Evolutionary conservation across 2,797 vertebrate species (phyloP), one percentile per base, ranked within the genome.

Genomic region (Danio aesculapii): DNA sequence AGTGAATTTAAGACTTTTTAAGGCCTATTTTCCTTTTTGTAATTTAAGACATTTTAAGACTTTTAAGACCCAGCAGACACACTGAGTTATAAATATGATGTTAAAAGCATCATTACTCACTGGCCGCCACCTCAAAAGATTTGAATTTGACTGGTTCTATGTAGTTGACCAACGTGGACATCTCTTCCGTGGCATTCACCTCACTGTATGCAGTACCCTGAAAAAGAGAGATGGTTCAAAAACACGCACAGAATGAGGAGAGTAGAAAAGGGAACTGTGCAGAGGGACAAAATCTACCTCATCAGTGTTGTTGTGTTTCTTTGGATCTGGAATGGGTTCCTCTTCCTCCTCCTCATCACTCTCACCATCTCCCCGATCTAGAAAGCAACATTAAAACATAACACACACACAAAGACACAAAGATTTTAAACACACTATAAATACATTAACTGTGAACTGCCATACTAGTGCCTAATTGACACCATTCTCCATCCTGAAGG

Each of bases 81-180:
- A 30, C 30, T 30, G 30, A 30, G 30, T 30, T 58, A 59, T 8
- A 73, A 43, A 43, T 17, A 41, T 41, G 46, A 50, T 75, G 16
- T 6, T 14, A 52, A 21, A 47, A 14, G 8, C 8, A 41, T 49
- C 10, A 71, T 66, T 59, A 95, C 96, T 96, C 88, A 98, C 97
- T 95, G 75, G 84, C 81, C 68, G 97, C 95, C 39, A 90, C 89
- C 43, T 95, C 94, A 1, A 98, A 98, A 84, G 88, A 94, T 88
- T 97, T 97, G 90, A 98, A 98, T 87, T 98, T 98, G 88, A 98
- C 96, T 0, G 97, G 97, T 83, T 98, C 95, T 0, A 96, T 92
- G 86, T 98, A 97, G 90, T 97, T 98, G 86, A 98, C 97, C 0
- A 98, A 91, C 0, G 92, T 97, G 0, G 97, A 98, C 97, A 98